Conservation (phyloP, 2,888 invertebrate species). For the Axea sp. region DNA sequence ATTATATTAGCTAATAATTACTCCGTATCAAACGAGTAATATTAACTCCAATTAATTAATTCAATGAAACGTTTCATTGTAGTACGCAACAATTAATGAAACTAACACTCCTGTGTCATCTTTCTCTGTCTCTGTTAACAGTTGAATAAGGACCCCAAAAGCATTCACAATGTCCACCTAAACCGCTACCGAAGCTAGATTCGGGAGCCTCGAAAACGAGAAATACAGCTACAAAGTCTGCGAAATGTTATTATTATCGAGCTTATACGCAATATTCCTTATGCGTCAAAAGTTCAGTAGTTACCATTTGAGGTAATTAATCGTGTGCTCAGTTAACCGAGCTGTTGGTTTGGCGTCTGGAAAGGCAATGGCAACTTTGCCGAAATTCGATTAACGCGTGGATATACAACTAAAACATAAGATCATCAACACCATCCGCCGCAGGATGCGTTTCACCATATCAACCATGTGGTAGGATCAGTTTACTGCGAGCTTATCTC, state of each 20-base stretch:
- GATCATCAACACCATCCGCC: too few species aligned
- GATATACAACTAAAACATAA: slow-evolving; percentile 10
- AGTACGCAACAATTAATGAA: too few species aligned
- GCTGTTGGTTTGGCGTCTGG: slow-evolving; percentile 6
- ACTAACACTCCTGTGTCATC: slow-evolving; percentile 11
- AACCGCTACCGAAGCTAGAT: slow-evolving; percentile 24
- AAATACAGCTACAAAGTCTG: slow-evolving; percentile 18
- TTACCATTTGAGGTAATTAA: slow-evolving; percentile 33
- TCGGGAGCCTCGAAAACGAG: slow-evolving; percentile 12
- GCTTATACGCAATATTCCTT: slow-evolving; percentile 34
- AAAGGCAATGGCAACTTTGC: slow-evolving; percentile 26
- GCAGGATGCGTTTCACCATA: slow-evolving; percentile 10
- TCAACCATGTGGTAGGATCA: too few species aligned
- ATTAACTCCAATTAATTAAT: too few species aligned
- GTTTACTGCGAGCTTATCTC: too few species aligned
- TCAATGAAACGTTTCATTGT: too few species aligned
- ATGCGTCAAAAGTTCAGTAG: slow-evolving; percentile 42
- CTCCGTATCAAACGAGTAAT: too few species aligned
- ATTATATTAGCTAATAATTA: too few species aligned
- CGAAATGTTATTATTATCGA: slow-evolving; percentile 39
- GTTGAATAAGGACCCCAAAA: slow-evolving; percentile 17
- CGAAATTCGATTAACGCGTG: slow-evolving; percentile 41
- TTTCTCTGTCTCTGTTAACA: slow-evolving; percentile 1
- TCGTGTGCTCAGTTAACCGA: slow-evolving; percentile 32
- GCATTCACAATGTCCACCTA: slow-evolving; percentile 2